phyloP scores from a whole-genome alignment of 2,113 vertebrate species.

The Myotis yumanensis region DNA sequence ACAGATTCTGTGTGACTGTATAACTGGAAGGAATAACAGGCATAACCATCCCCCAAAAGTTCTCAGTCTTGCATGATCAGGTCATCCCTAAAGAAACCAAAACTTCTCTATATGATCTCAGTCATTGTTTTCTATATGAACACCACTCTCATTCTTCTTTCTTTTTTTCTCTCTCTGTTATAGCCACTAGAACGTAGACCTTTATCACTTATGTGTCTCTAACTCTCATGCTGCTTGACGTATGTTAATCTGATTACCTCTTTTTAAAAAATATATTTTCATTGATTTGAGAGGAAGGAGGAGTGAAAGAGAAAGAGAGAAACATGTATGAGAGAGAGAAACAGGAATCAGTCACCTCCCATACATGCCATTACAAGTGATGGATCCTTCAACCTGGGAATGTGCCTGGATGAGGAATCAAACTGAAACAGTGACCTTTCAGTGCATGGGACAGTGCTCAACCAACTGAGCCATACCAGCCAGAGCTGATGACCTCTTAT shows the following conservation, averaged over 20 bases:
- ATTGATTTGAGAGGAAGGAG: background rate
- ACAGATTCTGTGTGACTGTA: background rate
- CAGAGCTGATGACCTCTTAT: background rate
- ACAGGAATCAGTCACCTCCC: background rate
- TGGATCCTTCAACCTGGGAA: background rate
- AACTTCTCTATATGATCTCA: background rate
- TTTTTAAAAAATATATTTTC: background rate
- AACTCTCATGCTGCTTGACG: background rate
- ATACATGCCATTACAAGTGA: background rate
- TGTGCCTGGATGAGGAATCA: background rate
- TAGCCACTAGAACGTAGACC: background rate
- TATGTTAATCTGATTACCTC: background rate
- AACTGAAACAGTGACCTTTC: background rate
- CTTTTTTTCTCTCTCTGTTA: background rate
- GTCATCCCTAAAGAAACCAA: background rate
- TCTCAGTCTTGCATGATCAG: background rate
- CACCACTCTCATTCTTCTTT: background rate
- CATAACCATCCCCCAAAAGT: background rate
- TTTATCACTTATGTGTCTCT: background rate
- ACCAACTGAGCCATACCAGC: background rate
- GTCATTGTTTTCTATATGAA: background rate
- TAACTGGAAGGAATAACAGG: background rate
- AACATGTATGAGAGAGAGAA: background rate
- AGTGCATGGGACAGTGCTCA: background rate
- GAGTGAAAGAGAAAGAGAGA: background rate